A percentile compares a stretch with the other conserved stretches of the same genome.
Conservation (phyloP, 2,113 vertebrate species). For the Chauna torquata region DNA sequence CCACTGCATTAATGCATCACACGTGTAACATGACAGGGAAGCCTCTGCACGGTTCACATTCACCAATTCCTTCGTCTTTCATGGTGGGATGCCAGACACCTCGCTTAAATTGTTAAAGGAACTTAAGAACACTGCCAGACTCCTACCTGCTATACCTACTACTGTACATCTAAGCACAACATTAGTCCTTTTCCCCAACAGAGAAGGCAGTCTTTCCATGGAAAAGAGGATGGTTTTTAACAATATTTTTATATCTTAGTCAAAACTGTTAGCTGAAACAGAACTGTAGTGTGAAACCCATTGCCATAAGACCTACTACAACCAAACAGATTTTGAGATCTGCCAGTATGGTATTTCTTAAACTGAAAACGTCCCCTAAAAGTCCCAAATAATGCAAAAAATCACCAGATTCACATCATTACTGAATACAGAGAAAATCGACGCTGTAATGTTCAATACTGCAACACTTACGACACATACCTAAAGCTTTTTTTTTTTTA, state of each 20-base stretch:
- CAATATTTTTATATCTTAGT: background rate
- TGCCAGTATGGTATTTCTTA: fast-evolving
- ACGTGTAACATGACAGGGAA: background rate
- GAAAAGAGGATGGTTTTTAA: too few species aligned
- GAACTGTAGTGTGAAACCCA: fast-evolving
- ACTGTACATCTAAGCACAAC: background rate
- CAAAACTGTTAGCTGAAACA: background rate
- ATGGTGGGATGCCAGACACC: background rate
- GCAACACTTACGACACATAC: background rate
- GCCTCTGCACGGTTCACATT: background rate
- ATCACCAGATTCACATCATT: background rate
- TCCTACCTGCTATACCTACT: background rate
- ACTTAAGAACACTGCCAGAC: too few species aligned
- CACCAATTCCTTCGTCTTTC: background rate
- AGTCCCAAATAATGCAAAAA: background rate
- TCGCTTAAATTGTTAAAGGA: fast-evolving
- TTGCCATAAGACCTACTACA: background rate
- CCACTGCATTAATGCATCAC: background rate
- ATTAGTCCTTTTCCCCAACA: background rate
- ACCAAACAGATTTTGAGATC: background rate
- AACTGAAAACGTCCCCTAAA: background rate
- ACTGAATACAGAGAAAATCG: background rate
- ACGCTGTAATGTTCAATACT: background rate
- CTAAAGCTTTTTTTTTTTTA: background rate
- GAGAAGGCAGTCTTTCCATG: background rate